phyloP scores from a whole-genome alignment of 1,140 invertebrate species.

The Drosophila prosaltans region DNA sequence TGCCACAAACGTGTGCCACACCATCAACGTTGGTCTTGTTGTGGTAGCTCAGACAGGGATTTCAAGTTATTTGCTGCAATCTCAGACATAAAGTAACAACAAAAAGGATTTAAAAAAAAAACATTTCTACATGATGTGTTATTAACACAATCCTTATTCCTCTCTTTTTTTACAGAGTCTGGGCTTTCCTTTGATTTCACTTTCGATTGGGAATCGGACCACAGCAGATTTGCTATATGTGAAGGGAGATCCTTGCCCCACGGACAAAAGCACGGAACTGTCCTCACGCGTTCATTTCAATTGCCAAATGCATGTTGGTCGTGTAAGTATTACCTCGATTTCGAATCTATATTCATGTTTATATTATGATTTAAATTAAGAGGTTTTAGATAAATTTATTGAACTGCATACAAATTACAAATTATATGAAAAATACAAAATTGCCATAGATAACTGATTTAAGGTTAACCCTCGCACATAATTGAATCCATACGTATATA shows the following conservation, averaged over 20 bases:
- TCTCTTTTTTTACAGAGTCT: conserved; percentile 82
- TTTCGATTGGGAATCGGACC: conserved; percentile 70
- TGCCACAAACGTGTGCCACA: conserved; percentile 45
- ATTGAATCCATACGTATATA: too few species aligned
- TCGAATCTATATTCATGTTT: not conserved
- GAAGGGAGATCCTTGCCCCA: conserved; percentile 83
- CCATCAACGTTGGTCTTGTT: not conserved
- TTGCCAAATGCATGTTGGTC: conserved; percentile 81
- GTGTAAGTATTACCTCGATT: conserved; percentile 73
- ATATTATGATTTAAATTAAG: too few species aligned
- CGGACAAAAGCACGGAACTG: conserved; percentile 73
- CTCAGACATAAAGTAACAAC: conserved; percentile 59
- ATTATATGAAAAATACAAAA: too few species aligned
- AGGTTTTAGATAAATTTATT: too few species aligned
- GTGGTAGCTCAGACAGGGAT: conserved; percentile 54
- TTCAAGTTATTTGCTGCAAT: conserved; percentile 75
- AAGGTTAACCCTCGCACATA: too few species aligned
- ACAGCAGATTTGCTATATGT: conserved; percentile 81
- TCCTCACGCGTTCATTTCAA: conserved; percentile 83
- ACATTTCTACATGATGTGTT: conserved; percentile 44
- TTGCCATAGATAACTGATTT: too few species aligned
- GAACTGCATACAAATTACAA: too few species aligned
- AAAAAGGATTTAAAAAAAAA: not conserved
- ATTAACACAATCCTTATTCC: conserved; percentile 24
- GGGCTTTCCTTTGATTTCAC: conserved; percentile 82